A percentile compares a stretch with the other conserved stretches of the same genome.
These are phyloP conservation scores for Psilanteris sp. DNA, from an alignment of 1,140 invertebrate genomes.

Conservation along the genomic window DNA sequence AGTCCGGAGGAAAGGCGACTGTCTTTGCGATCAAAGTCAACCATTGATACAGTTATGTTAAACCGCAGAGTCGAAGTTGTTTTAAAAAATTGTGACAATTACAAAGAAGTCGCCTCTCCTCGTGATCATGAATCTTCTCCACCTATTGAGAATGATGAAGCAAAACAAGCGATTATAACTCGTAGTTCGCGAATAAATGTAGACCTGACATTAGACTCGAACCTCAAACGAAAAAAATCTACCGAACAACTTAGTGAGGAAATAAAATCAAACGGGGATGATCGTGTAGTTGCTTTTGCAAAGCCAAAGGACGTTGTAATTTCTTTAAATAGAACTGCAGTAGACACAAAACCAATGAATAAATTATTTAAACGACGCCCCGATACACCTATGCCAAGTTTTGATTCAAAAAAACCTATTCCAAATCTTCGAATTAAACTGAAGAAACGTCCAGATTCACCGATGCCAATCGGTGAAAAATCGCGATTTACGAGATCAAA, in stretches of 20 bases:
- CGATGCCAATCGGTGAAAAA: slow-evolving; percentile 9
- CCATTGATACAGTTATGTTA: no score
- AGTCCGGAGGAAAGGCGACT: no score
- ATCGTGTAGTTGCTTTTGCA: background rate
- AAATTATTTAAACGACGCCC: slow-evolving; percentile 55
- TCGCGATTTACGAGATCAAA: background rate
- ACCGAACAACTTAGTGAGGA: no score
- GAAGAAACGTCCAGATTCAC: slow-evolving; percentile 12
- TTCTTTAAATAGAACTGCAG: background rate
- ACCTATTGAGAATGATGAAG: background rate
- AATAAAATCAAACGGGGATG: slow-evolving; percentile 20
- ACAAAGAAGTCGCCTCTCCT: slow-evolving; percentile 17
- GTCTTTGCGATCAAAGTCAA: no score
- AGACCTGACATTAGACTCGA: background rate
- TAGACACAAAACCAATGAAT: background rate
- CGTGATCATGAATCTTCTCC: background rate
- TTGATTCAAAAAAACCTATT: background rate
- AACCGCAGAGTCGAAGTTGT: slow-evolving; percentile 26
- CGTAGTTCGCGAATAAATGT: slow-evolving; percentile 9
- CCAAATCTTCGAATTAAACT: slow-evolving; percentile 1
- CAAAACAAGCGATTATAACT: slow-evolving; percentile 1
- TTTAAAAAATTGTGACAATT: slow-evolving; percentile 41
- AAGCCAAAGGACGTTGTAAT: background rate
- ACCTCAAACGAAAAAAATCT: background rate
- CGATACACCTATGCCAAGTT: slow-evolving; percentile 65